These are phyloP conservation scores for Galaxias olidus DNA, from an alignment of 2,797 vertebrate genomes.

Conservation along the genomic window DNA sequence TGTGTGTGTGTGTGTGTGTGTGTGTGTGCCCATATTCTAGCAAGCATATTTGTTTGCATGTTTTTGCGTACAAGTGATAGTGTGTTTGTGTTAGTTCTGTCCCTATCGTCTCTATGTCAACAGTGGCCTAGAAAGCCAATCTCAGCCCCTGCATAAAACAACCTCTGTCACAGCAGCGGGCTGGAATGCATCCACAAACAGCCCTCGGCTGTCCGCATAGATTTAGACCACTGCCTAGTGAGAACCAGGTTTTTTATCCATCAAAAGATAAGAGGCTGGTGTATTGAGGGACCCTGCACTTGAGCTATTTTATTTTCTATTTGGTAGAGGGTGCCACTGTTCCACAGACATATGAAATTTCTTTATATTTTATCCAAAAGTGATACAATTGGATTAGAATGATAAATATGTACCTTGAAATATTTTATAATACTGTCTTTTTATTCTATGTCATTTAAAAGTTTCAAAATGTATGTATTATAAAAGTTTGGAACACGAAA, in stretches of 20 bases:
- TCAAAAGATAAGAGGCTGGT: no score
- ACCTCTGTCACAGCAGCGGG: neutral
- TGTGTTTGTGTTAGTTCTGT: neutral
- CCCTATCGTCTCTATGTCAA: neutral
- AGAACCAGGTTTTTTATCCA: no score
- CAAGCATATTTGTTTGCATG: neutral
- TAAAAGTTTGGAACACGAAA: neutral
- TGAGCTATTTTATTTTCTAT: neutral
- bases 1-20: slow-evolving; percentile 13
- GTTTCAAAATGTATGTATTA: neutral
- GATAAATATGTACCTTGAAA: no score
- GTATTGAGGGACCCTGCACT: no score
- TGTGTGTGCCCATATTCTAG: neutral
- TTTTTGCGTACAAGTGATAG: neutral
- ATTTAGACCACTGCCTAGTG: neutral
- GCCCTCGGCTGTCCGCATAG: slow-evolving; percentile 6
- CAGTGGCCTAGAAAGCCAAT: neutral
- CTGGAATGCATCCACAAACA: slow-evolving; percentile 12
- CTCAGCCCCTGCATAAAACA: neutral
- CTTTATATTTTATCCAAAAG: neutral
- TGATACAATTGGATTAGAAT: no score
- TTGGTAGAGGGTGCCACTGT: slow-evolving; percentile 32
- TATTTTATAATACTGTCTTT: neutral
- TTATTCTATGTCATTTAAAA: slow-evolving; percentile 1
- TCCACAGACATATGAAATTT: neutral